phyloP scores from a whole-genome alignment of 2,797 vertebrate species.

The Epinephelus coioides region DNA sequence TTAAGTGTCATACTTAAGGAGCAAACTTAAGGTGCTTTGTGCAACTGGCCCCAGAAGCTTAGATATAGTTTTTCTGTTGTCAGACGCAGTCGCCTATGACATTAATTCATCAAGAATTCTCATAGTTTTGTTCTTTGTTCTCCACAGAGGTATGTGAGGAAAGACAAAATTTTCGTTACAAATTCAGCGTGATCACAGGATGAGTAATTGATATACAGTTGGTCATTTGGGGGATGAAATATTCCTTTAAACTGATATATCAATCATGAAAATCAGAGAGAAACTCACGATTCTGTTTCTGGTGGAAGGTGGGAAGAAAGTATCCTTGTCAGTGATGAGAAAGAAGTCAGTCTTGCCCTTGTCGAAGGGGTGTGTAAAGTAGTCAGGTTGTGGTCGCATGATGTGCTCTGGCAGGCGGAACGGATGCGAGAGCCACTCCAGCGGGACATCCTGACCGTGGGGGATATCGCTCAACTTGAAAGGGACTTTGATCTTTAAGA shows the following conservation, averaged over 20 bases:
- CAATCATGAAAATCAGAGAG: background rate
- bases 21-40: too few relatives aligned
- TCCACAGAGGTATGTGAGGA: too few relatives aligned
- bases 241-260: background rate
- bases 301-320: slow-evolving; percentile 91
- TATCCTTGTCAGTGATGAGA: slow-evolving; percentile 90
- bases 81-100: too few relatives aligned
- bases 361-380: slow-evolving; percentile 93
- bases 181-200: too few relatives aligned
- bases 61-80: too few relatives aligned
- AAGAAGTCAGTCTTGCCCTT: slow-evolving; percentile 94
- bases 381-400: slow-evolving; percentile 91
- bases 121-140: too few relatives aligned
- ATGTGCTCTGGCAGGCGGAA: slow-evolving; percentile 88
- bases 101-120: too few relatives aligned
- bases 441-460: slow-evolving; percentile 72
- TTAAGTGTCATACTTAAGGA: too few relatives aligned
- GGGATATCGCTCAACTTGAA: slow-evolving; percentile 91
- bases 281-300: slow-evolving; percentile 96
- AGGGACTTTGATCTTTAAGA: slow-evolving; percentile 95
- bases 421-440: slow-evolving; percentile 86
- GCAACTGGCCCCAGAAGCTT: too few relatives aligned
- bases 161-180: too few relatives aligned
- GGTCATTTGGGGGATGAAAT: too few relatives aligned
- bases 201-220: too few relatives aligned